Evolutionary conservation across 2,797 vertebrate species (phyloP).

Genomic region (Chrysocyon brachyurus): DNA sequence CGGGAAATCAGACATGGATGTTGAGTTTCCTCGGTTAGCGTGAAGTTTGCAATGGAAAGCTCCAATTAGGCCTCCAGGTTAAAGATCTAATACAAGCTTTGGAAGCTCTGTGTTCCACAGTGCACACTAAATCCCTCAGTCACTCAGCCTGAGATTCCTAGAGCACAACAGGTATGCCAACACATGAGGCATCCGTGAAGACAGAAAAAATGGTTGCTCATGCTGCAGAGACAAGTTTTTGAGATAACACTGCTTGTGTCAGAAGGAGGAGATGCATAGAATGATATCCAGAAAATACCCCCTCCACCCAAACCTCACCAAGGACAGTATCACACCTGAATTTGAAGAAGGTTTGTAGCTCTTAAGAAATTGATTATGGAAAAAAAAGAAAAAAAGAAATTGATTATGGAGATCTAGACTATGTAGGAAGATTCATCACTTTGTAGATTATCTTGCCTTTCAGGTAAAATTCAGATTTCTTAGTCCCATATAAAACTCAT

Average conservation of each 20-base stretch:
- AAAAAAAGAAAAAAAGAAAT: not conserved
- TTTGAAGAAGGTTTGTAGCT: not conserved
- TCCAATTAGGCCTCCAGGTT: not conserved
- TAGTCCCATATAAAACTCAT: not conserved
- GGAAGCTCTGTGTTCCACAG: not conserved
- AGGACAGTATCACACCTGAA: not conserved
- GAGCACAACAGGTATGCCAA: not conserved
- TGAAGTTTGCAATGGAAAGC: not conserved
- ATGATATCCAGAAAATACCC: not conserved
- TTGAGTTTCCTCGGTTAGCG: fast-evolving
- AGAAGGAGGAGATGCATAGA: not conserved
- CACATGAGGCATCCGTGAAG: not conserved
- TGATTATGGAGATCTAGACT: not conserved
- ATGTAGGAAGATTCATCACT: not conserved
- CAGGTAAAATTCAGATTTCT: constrained; percentile 6
- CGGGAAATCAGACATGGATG: not conserved
- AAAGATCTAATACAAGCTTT: not conserved
- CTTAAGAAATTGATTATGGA: not conserved
- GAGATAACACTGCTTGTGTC: not conserved
- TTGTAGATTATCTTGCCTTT: not conserved
- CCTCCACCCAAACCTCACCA: not conserved
- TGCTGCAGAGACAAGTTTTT: not conserved
- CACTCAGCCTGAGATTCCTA: not conserved
- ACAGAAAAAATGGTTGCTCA: not conserved
- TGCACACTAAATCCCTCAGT: not conserved